These are phyloP conservation scores for Styela plicata DNA, from an alignment of 23 tunicate species.

Conservation along the genomic window DNA sequence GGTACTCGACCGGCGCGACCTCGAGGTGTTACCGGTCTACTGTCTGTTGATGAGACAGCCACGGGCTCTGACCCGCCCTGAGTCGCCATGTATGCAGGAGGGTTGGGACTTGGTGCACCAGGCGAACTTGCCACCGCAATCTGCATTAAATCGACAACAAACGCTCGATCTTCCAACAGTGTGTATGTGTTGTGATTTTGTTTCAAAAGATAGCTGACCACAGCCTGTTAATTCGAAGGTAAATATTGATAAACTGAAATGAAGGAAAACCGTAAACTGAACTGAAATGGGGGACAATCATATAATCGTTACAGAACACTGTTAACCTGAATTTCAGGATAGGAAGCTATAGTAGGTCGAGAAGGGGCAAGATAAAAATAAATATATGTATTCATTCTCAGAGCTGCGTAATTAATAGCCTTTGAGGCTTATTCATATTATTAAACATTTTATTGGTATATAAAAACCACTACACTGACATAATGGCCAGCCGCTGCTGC, in stretches of 20 bases:
- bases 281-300: too few species aligned
- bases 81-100: conserved; percentile 8
- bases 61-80: conserved; percentile 4
- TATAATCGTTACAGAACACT: too few species aligned
- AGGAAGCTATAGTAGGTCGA: too few species aligned
- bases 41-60: background rate
- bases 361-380: too few species aligned
- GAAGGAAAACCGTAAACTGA: too few species aligned
- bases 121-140: conserved; percentile 56
- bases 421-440: too few species aligned
- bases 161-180: conserved; percentile 76
- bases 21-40: conserved; percentile 18
- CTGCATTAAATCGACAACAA: conserved; percentile 70
- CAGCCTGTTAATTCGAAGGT: conserved; percentile 51
- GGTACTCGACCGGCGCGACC: conserved; percentile 38
- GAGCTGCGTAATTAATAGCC: too few species aligned
- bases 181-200: conserved; percentile 67
- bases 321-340: too few species aligned
- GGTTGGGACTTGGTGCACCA: background rate
- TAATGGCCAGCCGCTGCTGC: conserved; percentile 73
- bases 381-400: too few species aligned
- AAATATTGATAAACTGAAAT: conserved; percentile 6
- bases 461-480: too few species aligned
- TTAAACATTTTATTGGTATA: too few species aligned
- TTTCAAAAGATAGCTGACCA: conserved; percentile 73